Conservation (phyloP, 2,888 invertebrate species). For the Macrosoma leucophasiata region DNA sequence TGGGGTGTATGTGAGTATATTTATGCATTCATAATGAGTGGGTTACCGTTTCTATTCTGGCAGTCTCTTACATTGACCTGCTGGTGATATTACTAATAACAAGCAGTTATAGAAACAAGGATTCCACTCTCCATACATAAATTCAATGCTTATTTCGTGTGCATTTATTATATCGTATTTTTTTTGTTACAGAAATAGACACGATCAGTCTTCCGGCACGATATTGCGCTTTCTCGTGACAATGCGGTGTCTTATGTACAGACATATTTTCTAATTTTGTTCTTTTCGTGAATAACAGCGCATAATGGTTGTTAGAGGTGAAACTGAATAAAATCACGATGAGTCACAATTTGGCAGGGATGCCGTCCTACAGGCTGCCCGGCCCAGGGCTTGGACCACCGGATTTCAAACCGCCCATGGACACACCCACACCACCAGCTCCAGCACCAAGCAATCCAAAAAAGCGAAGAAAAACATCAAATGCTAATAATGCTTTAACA, state of each 20-base stretch:
- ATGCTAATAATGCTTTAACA: slow-evolving; percentile 78
- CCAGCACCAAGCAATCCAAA: slow-evolving; percentile 90
- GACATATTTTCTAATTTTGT: slow-evolving; percentile 43
- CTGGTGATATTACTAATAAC: slow-evolving; percentile 23
- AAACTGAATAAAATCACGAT: slow-evolving; percentile 67
- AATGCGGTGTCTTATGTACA: slow-evolving; percentile 59
- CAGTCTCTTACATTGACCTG: slow-evolving; percentile 20
- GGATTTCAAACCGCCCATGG: slow-evolving; percentile 84
- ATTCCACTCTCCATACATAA: slow-evolving; percentile 3
- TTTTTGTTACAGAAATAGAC: slow-evolving; percentile 71
- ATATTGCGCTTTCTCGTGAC: slow-evolving; percentile 56
- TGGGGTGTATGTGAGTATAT: too few relatives aligned
- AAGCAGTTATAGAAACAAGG: slow-evolving; percentile 18
- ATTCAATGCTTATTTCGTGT: slow-evolving; percentile 12
- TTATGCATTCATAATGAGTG: slow-evolving; percentile 38
- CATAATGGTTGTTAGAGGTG: slow-evolving; percentile 60
- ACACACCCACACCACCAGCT: slow-evolving; percentile 80
- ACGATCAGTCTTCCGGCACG: slow-evolving; percentile 58
- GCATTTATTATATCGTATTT: slow-evolving; percentile 25
- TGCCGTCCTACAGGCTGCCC: slow-evolving; percentile 86
- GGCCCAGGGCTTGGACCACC: slow-evolving; percentile 82
- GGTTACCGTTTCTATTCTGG: slow-evolving; percentile 40
- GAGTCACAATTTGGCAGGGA: slow-evolving; percentile 88
- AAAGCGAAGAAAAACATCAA: slow-evolving; percentile 89
- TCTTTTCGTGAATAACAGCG: slow-evolving; percentile 30